Evolutionary conservation across 1,140 invertebrate species (phyloP).

Genomic region (Chelonus insularis): DNA sequence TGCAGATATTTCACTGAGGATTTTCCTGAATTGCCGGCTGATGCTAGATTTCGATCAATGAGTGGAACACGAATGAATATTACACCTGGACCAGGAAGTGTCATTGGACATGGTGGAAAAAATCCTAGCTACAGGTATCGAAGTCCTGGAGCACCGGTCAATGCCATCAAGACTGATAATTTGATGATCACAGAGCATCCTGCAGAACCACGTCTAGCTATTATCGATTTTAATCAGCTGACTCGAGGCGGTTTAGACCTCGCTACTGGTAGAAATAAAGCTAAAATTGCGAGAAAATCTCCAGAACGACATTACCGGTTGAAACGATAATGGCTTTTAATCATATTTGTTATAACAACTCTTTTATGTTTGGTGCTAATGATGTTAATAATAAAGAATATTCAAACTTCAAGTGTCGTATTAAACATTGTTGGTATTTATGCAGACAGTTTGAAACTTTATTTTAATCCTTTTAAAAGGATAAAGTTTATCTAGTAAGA

Average conservation of each 20-base stretch:
- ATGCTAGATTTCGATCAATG: constrained; percentile 50
- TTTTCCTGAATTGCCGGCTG: constrained; percentile 34
- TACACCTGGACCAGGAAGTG: constrained; percentile 39
- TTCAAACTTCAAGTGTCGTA: too few species aligned
- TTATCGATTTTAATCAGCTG: constrained; percentile 74
- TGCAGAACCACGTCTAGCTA: constrained; percentile 66
- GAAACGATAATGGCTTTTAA: constrained; percentile 1
- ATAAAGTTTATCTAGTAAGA: too few species aligned
- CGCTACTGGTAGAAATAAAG: constrained; percentile 44
- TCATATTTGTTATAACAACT: too few species aligned
- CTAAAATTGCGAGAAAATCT: constrained; percentile 33
- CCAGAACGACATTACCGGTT: constrained; percentile 19
- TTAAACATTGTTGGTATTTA: too few species aligned
- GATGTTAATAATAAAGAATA: too few species aligned
- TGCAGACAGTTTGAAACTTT: too few species aligned
- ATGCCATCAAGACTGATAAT: constrained; percentile 10
- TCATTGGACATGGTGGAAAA: constrained; percentile 37
- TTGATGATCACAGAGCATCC: constrained; percentile 4
- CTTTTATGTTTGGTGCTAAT: too few species aligned
- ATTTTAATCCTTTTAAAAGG: too few species aligned
- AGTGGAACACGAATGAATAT: constrained; percentile 49
- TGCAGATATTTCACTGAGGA: constrained; percentile 48
- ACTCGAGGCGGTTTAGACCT: constrained; percentile 64
- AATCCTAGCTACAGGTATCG: constrained; percentile 54
- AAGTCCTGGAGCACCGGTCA: constrained; percentile 48